Evolutionary conservation across 2,113 vertebrate species (phyloP).

Genomic region (Pangasianodon gigas): DNA sequence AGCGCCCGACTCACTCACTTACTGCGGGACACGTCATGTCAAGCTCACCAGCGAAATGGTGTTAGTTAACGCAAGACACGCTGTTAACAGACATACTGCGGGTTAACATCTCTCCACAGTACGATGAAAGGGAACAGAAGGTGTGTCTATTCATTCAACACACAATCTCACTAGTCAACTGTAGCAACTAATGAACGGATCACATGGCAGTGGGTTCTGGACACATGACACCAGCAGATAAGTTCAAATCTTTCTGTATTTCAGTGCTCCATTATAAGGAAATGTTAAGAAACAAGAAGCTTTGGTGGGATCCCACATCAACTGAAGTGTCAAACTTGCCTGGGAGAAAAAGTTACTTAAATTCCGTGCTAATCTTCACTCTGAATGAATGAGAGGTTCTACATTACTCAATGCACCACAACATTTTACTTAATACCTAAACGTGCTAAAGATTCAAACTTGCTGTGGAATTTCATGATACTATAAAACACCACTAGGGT

Average conservation of each 20-base stretch:
- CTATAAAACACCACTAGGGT: neutral
- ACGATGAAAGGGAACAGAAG: conserved; percentile 45
- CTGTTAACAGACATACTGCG: conserved; percentile 71
- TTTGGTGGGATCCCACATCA: neutral
- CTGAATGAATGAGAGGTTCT: conserved; percentile 29
- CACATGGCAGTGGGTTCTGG: conserved; percentile 5
- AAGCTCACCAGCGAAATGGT: neutral
- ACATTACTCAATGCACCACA: conserved; percentile 25
- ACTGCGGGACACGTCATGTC: conserved; percentile 39
- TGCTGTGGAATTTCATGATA: neutral
- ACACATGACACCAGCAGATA: neutral
- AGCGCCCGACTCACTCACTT: neutral
- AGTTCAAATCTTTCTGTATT: neutral
- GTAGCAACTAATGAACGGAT: neutral
- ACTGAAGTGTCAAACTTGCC: neutral
- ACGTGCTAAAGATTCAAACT: neutral
- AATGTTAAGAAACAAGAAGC: neutral
- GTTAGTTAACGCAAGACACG: conserved; percentile 62
- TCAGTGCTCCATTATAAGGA: neutral
- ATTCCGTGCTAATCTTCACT: conserved; percentile 39
- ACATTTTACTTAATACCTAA: conserved; percentile 17
- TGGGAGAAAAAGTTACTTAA: conserved; percentile 1
- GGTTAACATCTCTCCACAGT: conserved; percentile 73
- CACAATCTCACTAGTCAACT: neutral
- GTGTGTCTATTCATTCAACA: conserved; percentile 7